Evolutionary conservation across 1,140 invertebrate genomes (phyloP), one percentile per base, ranked within the genome.

Genomic region (Drosophila arawakana): DNA sequence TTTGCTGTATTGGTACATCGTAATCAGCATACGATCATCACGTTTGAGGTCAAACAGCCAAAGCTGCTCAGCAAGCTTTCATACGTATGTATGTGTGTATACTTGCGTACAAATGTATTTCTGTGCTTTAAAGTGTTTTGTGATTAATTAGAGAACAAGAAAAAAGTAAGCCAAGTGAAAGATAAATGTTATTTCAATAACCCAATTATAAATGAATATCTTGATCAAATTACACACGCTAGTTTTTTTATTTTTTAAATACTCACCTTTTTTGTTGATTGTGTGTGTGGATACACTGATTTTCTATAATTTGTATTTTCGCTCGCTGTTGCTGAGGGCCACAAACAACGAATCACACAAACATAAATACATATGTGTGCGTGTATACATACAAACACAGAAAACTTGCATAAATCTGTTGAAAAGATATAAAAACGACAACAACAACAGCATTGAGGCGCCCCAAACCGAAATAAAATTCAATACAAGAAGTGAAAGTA

Each of bases 401-500:
- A 61, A 66, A 67, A 72, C 73, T 76, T 80, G 80, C 76, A 83
- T 72, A 86, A 74, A 88, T 88, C 62, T 79, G 57, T 60, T 75
- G 55, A 71, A 81, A 73, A 82, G 62, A 77, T 73, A 50, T 79
- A 77, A 68, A 69, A 49, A 39, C 44, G 39, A 77, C 74, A 68
- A 52, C 66, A 83, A 78, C 76, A 73, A 78, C 70, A 88, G 70
- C 65, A 65, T 57, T 57, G 65, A 67, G 68, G 63, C 76, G 77
- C 73, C 49, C 76, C 44, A 89, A 69, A 69, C 65, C 71, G 43
- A 89, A 89, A 89, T 88, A 71, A 82, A 82, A 79, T 89, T 79
- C 61, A 89, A 89, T 88, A 83, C 75, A 90, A 90, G 85, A 89
- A 89, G 84, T 89, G 84, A 89, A 89, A 89, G 84, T 89, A 90